Base-by-base conservation (phyloP, 2,888 invertebrate species). In the Heliothis peltigera region DNA sequence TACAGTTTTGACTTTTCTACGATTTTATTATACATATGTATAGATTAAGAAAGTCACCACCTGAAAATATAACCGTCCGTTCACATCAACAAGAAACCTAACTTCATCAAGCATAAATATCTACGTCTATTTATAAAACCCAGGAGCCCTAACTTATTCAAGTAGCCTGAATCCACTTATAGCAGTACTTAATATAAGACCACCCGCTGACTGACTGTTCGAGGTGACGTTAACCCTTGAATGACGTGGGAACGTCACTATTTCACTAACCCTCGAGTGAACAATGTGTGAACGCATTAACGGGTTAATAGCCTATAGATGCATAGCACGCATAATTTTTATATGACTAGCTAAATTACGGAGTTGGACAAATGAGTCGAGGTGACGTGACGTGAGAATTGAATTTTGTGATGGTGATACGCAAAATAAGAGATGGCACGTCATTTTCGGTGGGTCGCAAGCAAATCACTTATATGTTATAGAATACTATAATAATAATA, bases 181-280 rank as follows among this genome's bases (percentile, higher is more conserved):
- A 67, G 44, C 22, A 67, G 47, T 28, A 60, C 61, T 52, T 48
- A 53, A 49, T 18, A 66, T 69, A 59, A 62, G 91, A 89, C 92
- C 92, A 88, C 92, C 92, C 91, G 90, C 80, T 63, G 92, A 62
- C 87, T 81, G 84, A 89, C 87, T 89, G 88, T 91, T 87, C 83
- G 83, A 39, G 1, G 39, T 83, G 83, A 80, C 87, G 84, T 88
- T 65, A 67, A 51, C 52, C 28, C 59, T 57, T 65, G 77, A 82
- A 77, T 79, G 82, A 84, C 82, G 87, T 87, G 87, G 80, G 87
- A 87, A 87, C 78, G 70, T 44, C 67, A 75, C 59, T 63, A 67
- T 53, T 74, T 58, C 53, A 61, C 54, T 12, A 67, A 72, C 80
- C 77, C 80, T 75, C 21, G 42, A 49, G 35, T 43, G 63, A 56